Evolutionary conservation across 2,888 invertebrate species (phyloP), one percentile per base, ranked within the genome.

Genomic region (Matsumyia berberina): DNA sequence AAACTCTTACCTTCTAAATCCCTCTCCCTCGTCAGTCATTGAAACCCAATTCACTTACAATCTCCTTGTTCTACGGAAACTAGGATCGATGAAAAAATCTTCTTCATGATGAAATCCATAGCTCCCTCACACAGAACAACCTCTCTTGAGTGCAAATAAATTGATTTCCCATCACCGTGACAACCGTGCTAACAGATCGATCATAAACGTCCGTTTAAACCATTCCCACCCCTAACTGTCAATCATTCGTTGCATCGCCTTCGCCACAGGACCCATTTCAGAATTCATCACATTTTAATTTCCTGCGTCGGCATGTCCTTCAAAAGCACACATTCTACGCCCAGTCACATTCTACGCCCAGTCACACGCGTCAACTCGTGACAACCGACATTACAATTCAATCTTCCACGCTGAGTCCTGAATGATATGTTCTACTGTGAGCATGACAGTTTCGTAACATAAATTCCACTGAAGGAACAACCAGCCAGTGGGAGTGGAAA

Each of bases 371-470:
- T 76, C 76, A 70, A 64, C 46, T 35, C 44, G 37, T 82, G 77
- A 82, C 81, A 82, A 51, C 29, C 69, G 70, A 64, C 77, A 81
- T 81, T 70, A 82, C 81, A 82, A 77, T 82, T 82, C 77, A 82
- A 82, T 77, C 81, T 82, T 58, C 64, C 4, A 4, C 29, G 35
- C 19, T 9, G 31, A 60, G 35, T 72, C 53, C 19, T 8, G 44
- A 77, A 69, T 57, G 62, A 69, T 53, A 58, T 46, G 58, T 53
- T 66, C 51, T 19, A 51, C 60, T 39, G 15, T 15, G 60, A 42
- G 49, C n/a, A 51, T 62, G 70, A 81, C 76, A 80, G 62, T 19
- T 53, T 11, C 53, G 37, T 80, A 67, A 44, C 64, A 76, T 49
- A 42, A 33, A 58, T 57, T 64, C 17, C 57, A 64, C 55, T 46